Base-by-base conservation (phyloP, 2,113 vertebrate species). In the Camarhynchus parvulus region DNA sequence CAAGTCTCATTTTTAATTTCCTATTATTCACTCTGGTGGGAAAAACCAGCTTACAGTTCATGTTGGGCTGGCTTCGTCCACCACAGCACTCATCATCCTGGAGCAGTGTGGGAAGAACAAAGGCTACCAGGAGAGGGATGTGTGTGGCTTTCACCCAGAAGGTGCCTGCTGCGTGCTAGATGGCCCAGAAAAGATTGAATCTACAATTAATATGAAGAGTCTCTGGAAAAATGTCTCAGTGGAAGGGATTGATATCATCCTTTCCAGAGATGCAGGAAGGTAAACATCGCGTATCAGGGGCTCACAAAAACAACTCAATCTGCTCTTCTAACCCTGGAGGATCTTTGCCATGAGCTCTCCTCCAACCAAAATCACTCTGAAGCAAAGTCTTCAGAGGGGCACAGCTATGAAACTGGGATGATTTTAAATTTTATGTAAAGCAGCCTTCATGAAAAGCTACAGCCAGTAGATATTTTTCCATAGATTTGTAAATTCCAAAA, bases 221-320 rank as follows among this genome's bases (percentile, higher is more conserved):
- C 72, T 99, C 35, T 97, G 96, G 88, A 98, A 97, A 94, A 94
- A 66, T 17, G 35, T 98, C 35, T 96, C 91, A 17, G 30, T 95
- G 67, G 78, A 95, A 74, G 98, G 97, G 37, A 70, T 96, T 41
- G 97, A 98, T 78, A 95, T 98, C 18, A 53, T 97, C 78, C 97
- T 97, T 84, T 99, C 98, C 63, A 97, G 98, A 94, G 98, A 99
- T 5, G 98, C 98, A 0, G 99, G 99, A 94, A 99, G 99, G 99
- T 99, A 96, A 69, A 41, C 3, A 5, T 10, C 10, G 10, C 3
- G 0, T 22, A 23, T 31, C 37, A 1, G 80, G 81, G 62, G 31
- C 84, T 83, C 49, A 12, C 56, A 73, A 35, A 61, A 52, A 30
- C 39, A 75, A 63, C 94, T 81, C 73, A 25, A 10, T 52, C 72